Conservation (phyloP, 2,888 invertebrate species). For the Machimus rusticus region DNA sequence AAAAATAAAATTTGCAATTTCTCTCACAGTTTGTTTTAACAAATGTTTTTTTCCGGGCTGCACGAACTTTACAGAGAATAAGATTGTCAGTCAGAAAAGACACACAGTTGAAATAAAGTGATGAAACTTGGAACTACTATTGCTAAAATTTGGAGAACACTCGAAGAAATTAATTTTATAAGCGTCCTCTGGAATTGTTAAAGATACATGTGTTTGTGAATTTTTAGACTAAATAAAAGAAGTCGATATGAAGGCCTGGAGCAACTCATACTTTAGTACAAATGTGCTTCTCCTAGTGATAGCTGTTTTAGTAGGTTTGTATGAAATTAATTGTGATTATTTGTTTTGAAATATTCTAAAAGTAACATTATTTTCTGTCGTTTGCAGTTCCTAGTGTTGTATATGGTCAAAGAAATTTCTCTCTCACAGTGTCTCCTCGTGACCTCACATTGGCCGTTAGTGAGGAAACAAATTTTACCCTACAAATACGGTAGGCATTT, state of each 20-base stretch:
- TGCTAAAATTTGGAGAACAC: background rate
- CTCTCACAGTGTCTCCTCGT: conserved; percentile 66
- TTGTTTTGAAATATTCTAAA: background rate
- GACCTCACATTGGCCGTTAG: conserved; percentile 70
- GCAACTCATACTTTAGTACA: background rate
- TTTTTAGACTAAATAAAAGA: background rate
- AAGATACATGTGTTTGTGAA: background rate
- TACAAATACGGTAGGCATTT: conserved; percentile 68
- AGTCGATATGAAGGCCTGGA: background rate
- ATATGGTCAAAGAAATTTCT: conserved; percentile 51
- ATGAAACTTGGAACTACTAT: background rate
- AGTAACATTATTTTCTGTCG: background rate
- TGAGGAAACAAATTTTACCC: conserved; percentile 65
- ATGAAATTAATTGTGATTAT: background rate
- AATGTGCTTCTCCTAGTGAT: background rate
- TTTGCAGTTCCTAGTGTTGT: conserved; percentile 6
- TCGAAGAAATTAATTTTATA: background rate
- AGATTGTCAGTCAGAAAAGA: background rate
- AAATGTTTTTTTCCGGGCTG: background rate
- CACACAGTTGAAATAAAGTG: background rate
- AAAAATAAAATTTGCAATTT: background rate
- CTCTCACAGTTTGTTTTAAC: background rate
- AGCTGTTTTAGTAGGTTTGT: background rate
- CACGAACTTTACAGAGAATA: background rate
- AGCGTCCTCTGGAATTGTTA: background rate